Evolutionary conservation across 2,797 vertebrate species (phyloP), one percentile per base, ranked within the genome.

Genomic region (Hozukius guyotensis): DNA sequence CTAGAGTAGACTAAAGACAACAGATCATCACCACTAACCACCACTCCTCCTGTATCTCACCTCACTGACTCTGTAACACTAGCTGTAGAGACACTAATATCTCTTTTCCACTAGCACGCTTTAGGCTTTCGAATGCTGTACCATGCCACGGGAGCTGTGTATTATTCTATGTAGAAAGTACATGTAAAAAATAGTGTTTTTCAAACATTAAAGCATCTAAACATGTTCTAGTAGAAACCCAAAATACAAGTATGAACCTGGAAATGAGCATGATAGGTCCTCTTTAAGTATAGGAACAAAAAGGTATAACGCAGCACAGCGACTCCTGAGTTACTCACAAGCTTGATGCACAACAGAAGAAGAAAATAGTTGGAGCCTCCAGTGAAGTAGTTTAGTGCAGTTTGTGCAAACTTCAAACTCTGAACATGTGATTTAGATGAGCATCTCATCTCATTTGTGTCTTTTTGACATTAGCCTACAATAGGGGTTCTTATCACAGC

Each of bases 21-120:
- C 34, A 12, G 70, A 9, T 56, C 75, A 75, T 80, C 73, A 36
- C 65, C 72, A 38, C 86, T 87, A 81, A 78, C 78, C 69, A 64
- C 25, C 67, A 32, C 80, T 79, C 69, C 42, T 79, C 78, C 70
- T 78, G 31, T 76, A 4, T 72, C 59, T 76, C 78, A 57, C 70
- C 31, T 65, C 65, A 75, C 72, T 70, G 7, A 78, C 49, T 82
- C 66, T 59, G 31, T 78, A 16, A 60, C 78, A 69, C 62, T 89
- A 88, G 80, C 59, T 78, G 2, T 85, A 87, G 78, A 91, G 7
- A 86, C 77, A 93, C 90, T 94, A 87, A 91, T 62, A 56, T 34
- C 3, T 57, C 12, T 75, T 5, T 52, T 25, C 70, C 70, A 77
- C 4, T 9, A 34, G 70, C 70, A 80, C 22, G 18, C 49, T 69